Evolutionary conservation across 1,140 invertebrate species (phyloP).

Genomic region (Zophobas morio): DNA sequence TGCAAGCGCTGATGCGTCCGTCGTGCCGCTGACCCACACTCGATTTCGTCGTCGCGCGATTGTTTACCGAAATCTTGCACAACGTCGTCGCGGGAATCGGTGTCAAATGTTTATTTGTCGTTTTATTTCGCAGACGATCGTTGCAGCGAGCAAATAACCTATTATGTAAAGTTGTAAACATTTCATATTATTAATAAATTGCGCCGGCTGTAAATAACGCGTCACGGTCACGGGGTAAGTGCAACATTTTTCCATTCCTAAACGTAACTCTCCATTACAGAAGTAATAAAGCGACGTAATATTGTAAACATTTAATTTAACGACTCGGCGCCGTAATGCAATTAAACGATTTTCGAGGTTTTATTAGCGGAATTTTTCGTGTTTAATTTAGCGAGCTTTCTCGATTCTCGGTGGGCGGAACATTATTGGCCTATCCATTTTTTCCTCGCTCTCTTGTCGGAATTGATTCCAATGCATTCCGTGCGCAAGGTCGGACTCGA

Average conservation of each 20-base stretch:
- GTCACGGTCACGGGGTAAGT: conserved; percentile 28
- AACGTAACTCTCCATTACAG: conserved; percentile 17
- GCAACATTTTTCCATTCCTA: conserved; percentile 25
- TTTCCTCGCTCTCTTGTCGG: not conserved
- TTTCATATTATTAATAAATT: conserved; percentile 23
- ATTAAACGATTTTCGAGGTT: conserved; percentile 19
- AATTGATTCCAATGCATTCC: conserved; percentile 5
- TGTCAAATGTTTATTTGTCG: too few species aligned
- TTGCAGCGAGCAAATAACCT: conserved; percentile 5
- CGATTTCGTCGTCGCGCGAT: not conserved
- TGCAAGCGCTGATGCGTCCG: too few species aligned
- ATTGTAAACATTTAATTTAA: conserved; percentile 39
- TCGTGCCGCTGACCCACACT: too few species aligned
- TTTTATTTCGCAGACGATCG: too few species aligned
- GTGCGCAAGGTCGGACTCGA: not conserved
- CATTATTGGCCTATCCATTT: not conserved
- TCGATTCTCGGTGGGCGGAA: not conserved
- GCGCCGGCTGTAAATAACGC: conserved; percentile 23
- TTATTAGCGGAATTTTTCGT: conserved; percentile 23
- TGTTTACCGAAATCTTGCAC: too few species aligned
- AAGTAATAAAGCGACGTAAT: conserved; percentile 34
- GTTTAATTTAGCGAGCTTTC: not conserved
- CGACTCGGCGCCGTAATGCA: conserved; percentile 29
- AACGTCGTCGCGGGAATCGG: too few species aligned
- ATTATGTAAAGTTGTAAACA: conserved; percentile 19